A percentile compares a stretch with the other conserved stretches of the same genome.
Conservation (phyloP, 2,888 invertebrate genomes). For the Chironomus riparius region DNA sequence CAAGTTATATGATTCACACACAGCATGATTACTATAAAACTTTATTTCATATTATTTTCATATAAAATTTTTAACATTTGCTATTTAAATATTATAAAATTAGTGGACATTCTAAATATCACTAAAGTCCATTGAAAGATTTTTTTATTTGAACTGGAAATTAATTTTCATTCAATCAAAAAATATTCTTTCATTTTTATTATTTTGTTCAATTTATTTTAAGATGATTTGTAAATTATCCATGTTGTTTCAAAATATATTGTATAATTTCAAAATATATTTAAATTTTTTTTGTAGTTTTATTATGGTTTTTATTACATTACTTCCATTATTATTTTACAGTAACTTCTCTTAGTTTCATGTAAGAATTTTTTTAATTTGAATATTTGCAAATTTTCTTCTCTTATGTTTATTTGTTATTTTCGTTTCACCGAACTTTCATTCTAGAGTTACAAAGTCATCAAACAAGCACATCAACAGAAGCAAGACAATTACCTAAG, state of each 20-base stretch:
- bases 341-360: too few species aligned
- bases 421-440: slow-evolving; percentile 9
- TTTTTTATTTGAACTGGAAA: too few species aligned
- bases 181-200: neutral
- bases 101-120: too few species aligned
- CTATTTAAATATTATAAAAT: neutral
- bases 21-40: slow-evolving; percentile 29
- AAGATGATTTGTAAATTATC: neutral
- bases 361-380: neutral
- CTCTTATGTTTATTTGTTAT: slow-evolving; percentile 14
- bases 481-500: slow-evolving; percentile 41
- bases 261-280: too few species aligned
- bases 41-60: neutral
- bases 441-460: slow-evolving; percentile 43
- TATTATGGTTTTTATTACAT: too few species aligned
- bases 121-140: too few species aligned
- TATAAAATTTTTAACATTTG: too few species aligned
- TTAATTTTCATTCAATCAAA: too few species aligned
- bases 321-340: too few species aligned
- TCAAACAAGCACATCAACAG: slow-evolving; percentile 29
- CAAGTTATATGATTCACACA: slow-evolving; percentile 28
- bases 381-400: neutral
- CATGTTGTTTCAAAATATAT: neutral
- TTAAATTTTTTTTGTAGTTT: too few species aligned
- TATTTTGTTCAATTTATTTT: neutral